Percentiles rank a stretch among this genome's conserved stretches.
Evolutionary conservation across 2,888 invertebrate species (phyloP).

Genomic region (Ferrisia virgata): DNA sequence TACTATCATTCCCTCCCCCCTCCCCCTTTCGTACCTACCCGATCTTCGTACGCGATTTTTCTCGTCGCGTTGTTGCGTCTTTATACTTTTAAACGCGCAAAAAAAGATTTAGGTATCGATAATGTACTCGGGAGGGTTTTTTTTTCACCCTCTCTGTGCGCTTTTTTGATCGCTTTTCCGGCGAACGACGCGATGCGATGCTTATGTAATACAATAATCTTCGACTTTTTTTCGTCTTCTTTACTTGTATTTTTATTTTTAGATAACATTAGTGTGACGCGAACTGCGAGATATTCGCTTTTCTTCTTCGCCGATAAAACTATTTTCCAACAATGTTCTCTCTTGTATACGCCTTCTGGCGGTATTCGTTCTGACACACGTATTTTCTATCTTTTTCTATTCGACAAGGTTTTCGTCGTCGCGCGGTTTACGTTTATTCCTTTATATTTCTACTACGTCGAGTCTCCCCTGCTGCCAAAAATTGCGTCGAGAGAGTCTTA

Average conservation of each 20-base stretch:
- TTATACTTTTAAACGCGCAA: background rate
- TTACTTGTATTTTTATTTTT: background rate
- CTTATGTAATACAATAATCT: constrained; percentile 23
- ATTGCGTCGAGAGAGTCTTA: background rate
- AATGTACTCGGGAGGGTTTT: background rate
- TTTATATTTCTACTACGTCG: too few species aligned
- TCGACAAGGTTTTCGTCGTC: background rate
- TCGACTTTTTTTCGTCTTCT: background rate
- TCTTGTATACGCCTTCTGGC: background rate
- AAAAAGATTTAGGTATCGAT: constrained; percentile 27
- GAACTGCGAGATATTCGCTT: background rate
- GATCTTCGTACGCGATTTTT: background rate
- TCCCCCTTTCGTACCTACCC: background rate
- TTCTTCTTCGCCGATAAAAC: background rate
- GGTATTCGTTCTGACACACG: background rate
- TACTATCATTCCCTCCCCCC: background rate
- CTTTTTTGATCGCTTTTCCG: background rate
- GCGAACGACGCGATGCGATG: too few species aligned
- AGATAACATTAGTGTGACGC: constrained; percentile 12
- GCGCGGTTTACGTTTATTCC: background rate
- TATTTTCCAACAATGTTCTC: background rate
- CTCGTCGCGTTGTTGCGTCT: too few species aligned
- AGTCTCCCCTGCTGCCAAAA: too few species aligned
- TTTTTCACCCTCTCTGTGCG: background rate
- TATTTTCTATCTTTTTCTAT: background rate